Percentiles rank a stretch among this genome's conserved stretches.
Evolutionary conservation across 2,888 invertebrate species (phyloP).

Genomic region (Acrobasis suavella): DNA sequence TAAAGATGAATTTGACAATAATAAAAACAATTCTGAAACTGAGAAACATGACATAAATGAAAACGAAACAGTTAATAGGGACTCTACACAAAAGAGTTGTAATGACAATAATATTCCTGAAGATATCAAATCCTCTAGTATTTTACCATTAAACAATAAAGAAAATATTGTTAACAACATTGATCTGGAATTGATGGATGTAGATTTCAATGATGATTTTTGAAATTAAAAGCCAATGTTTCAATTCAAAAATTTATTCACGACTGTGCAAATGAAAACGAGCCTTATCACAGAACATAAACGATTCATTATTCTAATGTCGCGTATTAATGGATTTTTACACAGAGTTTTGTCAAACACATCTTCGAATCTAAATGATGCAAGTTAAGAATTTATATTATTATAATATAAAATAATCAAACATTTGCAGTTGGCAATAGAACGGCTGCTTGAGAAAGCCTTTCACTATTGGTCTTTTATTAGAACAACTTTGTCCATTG

Average conservation of each 20-base stretch:
- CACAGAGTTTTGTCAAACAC: not conserved
- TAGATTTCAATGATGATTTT: slow-evolving; percentile 69
- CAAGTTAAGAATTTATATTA: too few species aligned
- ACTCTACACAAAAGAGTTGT: not conserved
- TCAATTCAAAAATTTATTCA: slow-evolving; percentile 51
- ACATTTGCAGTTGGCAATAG: too few species aligned
- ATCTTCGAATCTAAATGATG: not conserved
- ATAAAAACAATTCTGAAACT: slow-evolving; percentile 6
- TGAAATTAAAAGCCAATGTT: slow-evolving; percentile 32
- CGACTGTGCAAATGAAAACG: slow-evolving; percentile 53
- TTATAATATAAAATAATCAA: too few species aligned
- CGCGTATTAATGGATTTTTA: not conserved
- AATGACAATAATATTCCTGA: slow-evolving; percentile 23
- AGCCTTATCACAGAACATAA: slow-evolving; percentile 65
- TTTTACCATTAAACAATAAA: slow-evolving; percentile 21
- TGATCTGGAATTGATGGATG: slow-evolving; percentile 59
- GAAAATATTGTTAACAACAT: slow-evolving; percentile 29
- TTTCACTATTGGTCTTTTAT: too few species aligned
- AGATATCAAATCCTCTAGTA: slow-evolving; percentile 1
- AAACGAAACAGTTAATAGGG: not conserved
- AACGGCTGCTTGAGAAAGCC: too few species aligned
- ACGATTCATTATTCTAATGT: slow-evolving; percentile 17
- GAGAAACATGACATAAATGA: not conserved
- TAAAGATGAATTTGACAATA: slow-evolving; percentile 8
- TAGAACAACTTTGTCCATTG: not conserved